phyloP scores from a whole-genome alignment of 2,888 invertebrate species.

The Andrena minutula region DNA sequence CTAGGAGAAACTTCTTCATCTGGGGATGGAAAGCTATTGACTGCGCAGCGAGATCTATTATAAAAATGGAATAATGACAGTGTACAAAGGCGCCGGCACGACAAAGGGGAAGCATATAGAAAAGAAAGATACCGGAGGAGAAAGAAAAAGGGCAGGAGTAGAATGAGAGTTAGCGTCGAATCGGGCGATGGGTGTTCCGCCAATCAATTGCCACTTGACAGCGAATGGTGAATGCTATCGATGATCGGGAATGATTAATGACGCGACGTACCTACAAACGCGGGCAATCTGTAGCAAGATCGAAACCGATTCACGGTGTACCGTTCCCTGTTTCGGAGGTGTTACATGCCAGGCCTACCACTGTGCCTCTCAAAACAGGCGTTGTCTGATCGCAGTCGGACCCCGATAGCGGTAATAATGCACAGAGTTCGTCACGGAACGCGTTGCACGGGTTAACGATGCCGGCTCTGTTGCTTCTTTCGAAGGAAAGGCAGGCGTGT shows the following conservation, averaged over 20 bases:
- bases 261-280: conserved; percentile 43
- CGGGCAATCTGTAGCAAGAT: conserved; percentile 55
- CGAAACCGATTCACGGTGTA: conserved; percentile 64
- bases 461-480: neutral
- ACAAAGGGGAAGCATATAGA: conserved; percentile 11
- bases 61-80: neutral
- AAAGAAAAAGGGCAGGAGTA: conserved; percentile 8
- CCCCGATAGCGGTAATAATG: neutral
- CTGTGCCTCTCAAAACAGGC: conserved; percentile 19
- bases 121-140: conserved; percentile 16
- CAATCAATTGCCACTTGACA: conserved; percentile 66
- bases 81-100: conserved; percentile 1
- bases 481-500: no score
- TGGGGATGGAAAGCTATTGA: no score
- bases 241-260: conserved; percentile 67
- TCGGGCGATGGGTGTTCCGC: conserved; percentile 60
- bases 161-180: conserved; percentile 43
- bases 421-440: neutral
- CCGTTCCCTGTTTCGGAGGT: conserved; percentile 59
- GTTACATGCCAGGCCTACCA: conserved; percentile 34
- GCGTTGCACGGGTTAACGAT: neutral
- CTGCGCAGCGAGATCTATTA: no score
- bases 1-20: conserved; percentile 13
- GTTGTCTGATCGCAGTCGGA: neutral
- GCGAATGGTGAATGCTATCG: conserved; percentile 56